Evolutionary conservation across 2,888 invertebrate genomes (phyloP), one percentile per base, ranked within the genome.

Genomic region (Ophion obscuratus): DNA sequence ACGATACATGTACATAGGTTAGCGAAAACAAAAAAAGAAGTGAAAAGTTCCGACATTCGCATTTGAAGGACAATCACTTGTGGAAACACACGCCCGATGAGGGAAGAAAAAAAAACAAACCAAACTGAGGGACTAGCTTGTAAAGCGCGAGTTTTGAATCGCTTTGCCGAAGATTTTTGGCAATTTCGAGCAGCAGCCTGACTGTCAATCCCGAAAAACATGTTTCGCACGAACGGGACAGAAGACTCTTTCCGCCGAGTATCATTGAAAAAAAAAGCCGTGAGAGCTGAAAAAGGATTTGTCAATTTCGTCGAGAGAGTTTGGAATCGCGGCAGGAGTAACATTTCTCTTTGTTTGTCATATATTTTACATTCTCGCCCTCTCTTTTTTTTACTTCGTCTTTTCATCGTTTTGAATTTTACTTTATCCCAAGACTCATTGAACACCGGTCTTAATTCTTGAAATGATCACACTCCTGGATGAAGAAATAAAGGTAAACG

Each of bases 1-100:
- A 89, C 84, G 79, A 84, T 85, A 88, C 87, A 88, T 91, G 91
- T 90, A 88, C 85, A 88, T 87, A 88, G 84, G 81, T 81, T 87
- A 88, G 81, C 73, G 47, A 82, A 70, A 79, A 81, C 78, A 62
- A 74, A 83, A 76, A 64, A 75, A 53, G 59, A 79, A 80, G 87
- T 87, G 87, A 88, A 77, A 75, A 88, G 84, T 88, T 88, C 83
- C 85, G 83, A 24, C 31, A 68, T 85, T 85, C 86, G 84, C 86
- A 75, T 62, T 83, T 61, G 59, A 83, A 84, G 86, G 87, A 88
- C 87, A 88, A 88, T 88, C 89, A 88, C 84, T 80, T 73, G 82
- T 84, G 70, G 68, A 71, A 57, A 78, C 40, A 66, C 79, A 80
- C 71, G 59, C 59, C 44, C 44, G 81, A 79, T 66, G 68, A 70